phyloP scores from a whole-genome alignment of 2,888 invertebrate genomes.

The Steinernema hermaphroditum region DNA sequence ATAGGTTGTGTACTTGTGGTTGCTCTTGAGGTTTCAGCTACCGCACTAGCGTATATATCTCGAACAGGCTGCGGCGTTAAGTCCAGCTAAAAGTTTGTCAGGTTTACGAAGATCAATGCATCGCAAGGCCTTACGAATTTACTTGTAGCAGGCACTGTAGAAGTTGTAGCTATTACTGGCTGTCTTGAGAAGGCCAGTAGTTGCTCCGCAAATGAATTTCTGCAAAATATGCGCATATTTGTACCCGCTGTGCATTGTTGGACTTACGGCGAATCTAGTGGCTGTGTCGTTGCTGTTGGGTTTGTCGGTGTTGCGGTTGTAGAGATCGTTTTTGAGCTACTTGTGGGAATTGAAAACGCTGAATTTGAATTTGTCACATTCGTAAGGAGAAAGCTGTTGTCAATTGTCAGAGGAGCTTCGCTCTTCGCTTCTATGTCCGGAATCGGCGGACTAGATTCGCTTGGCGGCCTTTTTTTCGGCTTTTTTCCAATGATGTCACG shows the following conservation, averaged over 20 bases:
- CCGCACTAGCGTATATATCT: not conserved
- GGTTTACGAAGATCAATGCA: not conserved
- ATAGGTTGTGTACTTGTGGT: not conserved
- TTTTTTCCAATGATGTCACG: constrained; percentile 39
- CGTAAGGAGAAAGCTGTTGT: not conserved
- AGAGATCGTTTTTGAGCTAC: constrained; percentile 1
- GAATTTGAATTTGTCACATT: constrained; percentile 18
- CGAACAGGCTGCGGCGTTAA: not conserved
- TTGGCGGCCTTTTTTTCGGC: constrained; percentile 24
- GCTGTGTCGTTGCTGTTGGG: not conserved
- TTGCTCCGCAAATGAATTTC: constrained; percentile 34
- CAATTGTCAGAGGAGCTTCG: not conserved
- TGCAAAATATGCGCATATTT: not conserved
- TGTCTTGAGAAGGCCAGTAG: constrained; percentile 34
- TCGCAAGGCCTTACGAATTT: not conserved
- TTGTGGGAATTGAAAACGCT: constrained; percentile 15
- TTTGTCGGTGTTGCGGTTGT: not conserved
- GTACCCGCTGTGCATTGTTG: not conserved
- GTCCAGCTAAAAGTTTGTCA: not conserved
- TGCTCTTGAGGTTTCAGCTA: not conserved
- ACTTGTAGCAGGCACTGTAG: not conserved
- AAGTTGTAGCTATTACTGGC: constrained; percentile 32
- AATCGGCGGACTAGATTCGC: constrained; percentile 11
- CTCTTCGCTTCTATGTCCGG: not conserved
- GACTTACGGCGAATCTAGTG: not conserved